These are phyloP conservation scores for Sus scrofa DNA, from an alignment of 2,113 vertebrate genomes.

Conservation along the genomic window T2T-Sscrofa CM000813.6:93685001-93685500, in stretches of 20 bases:
- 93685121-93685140: neutral
- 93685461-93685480: neutral
- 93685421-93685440: neutral
- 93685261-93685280: neutral
- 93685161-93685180: neutral
- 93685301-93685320: neutral
- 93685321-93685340: neutral
- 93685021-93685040: neutral
- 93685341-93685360: neutral
- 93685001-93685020: constrained; percentile 6
- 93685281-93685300: constrained; percentile 41
- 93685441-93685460: neutral
- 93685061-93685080: neutral
- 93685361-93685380: neutral
- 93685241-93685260: constrained; percentile 29
- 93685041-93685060: neutral
- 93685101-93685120: neutral
- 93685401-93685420: neutral
- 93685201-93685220: neutral
- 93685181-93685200: neutral
- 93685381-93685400: neutral
- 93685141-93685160: neutral
- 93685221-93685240: constrained; percentile 47
- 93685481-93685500: neutral
- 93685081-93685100: neutral